phyloP scores from a whole-genome alignment of 2,113 vertebrate species.

The Thomomys bottae region DNA sequence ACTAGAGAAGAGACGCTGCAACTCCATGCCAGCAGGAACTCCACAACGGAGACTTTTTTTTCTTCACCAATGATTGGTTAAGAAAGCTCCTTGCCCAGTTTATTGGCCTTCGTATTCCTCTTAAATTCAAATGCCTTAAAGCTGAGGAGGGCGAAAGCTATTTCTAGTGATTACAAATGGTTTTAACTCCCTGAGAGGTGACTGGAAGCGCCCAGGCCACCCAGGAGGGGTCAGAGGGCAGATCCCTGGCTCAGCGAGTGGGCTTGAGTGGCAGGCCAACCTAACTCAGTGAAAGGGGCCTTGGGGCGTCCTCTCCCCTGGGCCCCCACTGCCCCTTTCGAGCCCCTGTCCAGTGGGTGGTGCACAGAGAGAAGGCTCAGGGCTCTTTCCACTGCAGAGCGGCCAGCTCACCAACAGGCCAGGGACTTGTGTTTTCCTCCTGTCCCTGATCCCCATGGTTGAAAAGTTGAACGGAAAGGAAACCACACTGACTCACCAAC shows the following conservation, averaged over 20 bases:
- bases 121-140: not conserved
- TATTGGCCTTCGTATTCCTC: not conserved
- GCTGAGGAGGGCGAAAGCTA: conserved; percentile 5
- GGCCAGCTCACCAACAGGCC: conserved; percentile 23
- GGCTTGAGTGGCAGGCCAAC: conserved; percentile 17
- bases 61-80: conserved; percentile 48
- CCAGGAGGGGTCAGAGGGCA: conserved; percentile 47
- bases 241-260: conserved; percentile 56
- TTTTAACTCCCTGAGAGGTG: conserved; percentile 3
- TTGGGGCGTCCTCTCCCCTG: not conserved
- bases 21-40: not conserved
- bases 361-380: conserved; percentile 67
- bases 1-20: not conserved
- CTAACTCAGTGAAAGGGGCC: conserved; percentile 51
- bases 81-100: not conserved
- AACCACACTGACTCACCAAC: conserved; percentile 36
- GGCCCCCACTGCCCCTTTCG: conserved; percentile 25
- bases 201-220: conserved; percentile 43
- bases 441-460: not conserved
- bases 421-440: not conserved
- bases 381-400: conserved; percentile 55
- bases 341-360: not conserved
- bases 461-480: conserved; percentile 50
- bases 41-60: conserved; percentile 41
- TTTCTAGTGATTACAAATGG: conserved; percentile 19